phyloP scores from a whole-genome alignment of 2,797 vertebrate genomes.

The Crenichthys baileyi region DNA sequence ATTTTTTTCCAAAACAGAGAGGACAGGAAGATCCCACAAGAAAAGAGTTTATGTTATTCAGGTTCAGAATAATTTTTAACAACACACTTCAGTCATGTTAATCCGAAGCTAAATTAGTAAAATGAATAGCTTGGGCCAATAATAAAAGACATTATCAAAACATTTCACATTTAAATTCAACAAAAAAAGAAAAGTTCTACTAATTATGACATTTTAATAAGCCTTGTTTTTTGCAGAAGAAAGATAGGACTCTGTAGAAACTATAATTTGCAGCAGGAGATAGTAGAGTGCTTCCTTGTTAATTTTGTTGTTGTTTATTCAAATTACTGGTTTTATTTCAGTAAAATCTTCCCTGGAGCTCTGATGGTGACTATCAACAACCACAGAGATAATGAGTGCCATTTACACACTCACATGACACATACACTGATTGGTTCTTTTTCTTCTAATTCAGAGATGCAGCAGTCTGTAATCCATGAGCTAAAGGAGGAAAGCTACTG shows the following conservation, averaged over 20 bases:
- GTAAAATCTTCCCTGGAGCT: constrained; percentile 30
- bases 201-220: neutral
- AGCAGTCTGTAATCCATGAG: constrained; percentile 41
- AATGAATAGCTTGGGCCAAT: neutral
- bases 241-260: constrained; percentile 19
- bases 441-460: constrained; percentile 2
- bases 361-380: constrained; percentile 41
- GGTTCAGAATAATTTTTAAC: neutral
- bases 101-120: neutral
- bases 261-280: constrained; percentile 12
- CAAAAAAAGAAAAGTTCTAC: neutral
- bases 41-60: neutral
- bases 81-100: no score
- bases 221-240: constrained; percentile 2
- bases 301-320: constrained; percentile 6
- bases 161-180: neutral
- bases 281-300: constrained; percentile 4
- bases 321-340: constrained; percentile 35
- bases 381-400: constrained; percentile 30
- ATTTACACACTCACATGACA: constrained; percentile 12
- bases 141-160: neutral
- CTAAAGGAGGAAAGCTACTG: constrained; percentile 48
- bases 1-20: neutral
- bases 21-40: neutral
- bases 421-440: constrained; percentile 12